phyloP scores from a whole-genome alignment of 1,140 invertebrate genomes.

The Drosophila sulfurigaster region DNA sequence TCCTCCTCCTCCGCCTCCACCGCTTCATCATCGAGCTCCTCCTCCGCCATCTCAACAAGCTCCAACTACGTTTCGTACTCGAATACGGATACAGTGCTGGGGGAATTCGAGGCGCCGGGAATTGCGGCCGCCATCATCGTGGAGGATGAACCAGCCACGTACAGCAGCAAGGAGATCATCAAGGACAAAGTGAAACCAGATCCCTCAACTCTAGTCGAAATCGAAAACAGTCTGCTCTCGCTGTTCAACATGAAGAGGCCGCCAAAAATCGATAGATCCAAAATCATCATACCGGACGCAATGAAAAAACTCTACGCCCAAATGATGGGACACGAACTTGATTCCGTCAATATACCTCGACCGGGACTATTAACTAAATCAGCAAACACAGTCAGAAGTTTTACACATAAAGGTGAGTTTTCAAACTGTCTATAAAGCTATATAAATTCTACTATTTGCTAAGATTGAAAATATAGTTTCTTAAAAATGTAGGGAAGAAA shows the following conservation, averaged over 20 bases:
- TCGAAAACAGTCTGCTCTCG: conserved; percentile 90
- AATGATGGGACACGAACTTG: conserved; percentile 87
- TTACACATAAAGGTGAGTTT: conserved; percentile 91
- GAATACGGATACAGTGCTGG: conserved; percentile 51
- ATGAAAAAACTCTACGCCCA: conserved; percentile 91
- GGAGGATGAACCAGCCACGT: conserved; percentile 74
- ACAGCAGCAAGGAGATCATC: conserved; percentile 78
- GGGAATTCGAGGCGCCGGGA: conserved; percentile 57
- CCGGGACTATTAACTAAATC: conserved; percentile 88
- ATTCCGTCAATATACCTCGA: conserved; percentile 88
- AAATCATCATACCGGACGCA: conserved; percentile 90
- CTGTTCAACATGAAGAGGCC: conserved; percentile 90
- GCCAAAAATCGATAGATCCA: conserved; percentile 85
- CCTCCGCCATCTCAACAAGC: too few relatives aligned
- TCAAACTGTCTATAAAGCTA: too few relatives aligned
- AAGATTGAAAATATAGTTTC: too few relatives aligned
- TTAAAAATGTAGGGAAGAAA: too few relatives aligned
- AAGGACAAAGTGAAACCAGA: conserved; percentile 80
- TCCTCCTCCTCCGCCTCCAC: conserved; percentile 5
- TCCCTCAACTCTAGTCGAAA: conserved; percentile 85
- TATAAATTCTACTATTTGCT: too few relatives aligned
- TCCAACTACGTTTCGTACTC: conserved; percentile 12
- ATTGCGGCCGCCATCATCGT: conserved; percentile 66
- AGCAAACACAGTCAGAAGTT: conserved; percentile 95
- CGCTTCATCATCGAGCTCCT: not conserved